phyloP scores from a whole-genome alignment of 2,113 vertebrate genomes.

The Athene noctua region DNA sequence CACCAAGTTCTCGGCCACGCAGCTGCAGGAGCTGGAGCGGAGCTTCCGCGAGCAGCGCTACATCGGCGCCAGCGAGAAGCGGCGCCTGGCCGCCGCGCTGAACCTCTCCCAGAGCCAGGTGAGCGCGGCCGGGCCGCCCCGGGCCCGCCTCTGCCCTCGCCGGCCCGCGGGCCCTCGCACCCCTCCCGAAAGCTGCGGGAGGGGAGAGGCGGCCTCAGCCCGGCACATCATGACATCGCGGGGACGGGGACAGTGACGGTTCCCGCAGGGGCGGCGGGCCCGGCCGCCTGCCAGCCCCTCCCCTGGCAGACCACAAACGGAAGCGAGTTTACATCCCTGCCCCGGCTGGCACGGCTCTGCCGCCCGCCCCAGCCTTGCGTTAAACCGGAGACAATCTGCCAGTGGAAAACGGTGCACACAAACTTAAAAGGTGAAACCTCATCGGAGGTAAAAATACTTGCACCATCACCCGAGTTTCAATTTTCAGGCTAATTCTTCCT shows the following conservation, averaged over 20 bases:
- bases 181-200: background rate
- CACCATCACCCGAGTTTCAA: background rate
- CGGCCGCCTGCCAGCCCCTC: background rate
- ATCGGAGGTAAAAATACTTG: background rate
- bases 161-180: background rate
- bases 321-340: accelerated
- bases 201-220: background rate
- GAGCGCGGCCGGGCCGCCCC: background rate
- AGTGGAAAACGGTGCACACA: background rate
- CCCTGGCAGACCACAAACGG: background rate
- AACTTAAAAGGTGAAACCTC: background rate
- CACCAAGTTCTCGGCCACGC: constrained; percentile 80
- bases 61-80: constrained; percentile 76
- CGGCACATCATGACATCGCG: accelerated
- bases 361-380: accelerated
- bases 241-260: background rate
- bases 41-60: constrained; percentile 84
- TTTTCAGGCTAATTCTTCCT: background rate
- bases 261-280: background rate
- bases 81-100: constrained; percentile 75
- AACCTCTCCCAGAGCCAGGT: constrained; percentile 83
- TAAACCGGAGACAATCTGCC: accelerated
- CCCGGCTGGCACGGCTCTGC: accelerated
- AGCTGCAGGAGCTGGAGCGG: constrained; percentile 82
- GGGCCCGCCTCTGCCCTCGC: background rate